Evolutionary conservation across 2,113 vertebrate genomes (phyloP).

Genomic region (Globicephala melas): DNA sequence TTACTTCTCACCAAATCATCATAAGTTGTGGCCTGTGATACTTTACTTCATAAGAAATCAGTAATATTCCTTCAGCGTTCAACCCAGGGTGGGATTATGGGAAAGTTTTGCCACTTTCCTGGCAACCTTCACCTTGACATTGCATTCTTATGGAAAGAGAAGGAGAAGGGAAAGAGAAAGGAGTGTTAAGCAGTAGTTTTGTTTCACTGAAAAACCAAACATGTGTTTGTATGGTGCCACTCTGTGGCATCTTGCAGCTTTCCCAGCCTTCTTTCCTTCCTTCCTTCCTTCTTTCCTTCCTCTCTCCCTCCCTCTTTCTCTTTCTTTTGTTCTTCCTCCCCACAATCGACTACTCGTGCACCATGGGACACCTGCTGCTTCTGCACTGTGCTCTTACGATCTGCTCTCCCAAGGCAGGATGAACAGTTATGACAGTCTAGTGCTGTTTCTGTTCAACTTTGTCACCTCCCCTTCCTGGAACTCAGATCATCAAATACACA

Average conservation of each 20-base stretch:
- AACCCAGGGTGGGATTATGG: neutral
- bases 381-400: too few species aligned
- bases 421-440: neutral
- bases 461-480: neutral
- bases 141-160: neutral
- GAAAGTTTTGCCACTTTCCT: neutral
- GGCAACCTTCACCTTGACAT: neutral
- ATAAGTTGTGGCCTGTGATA: neutral
- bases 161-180: neutral
- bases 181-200: neutral
- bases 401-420: neutral
- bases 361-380: neutral
- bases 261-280: neutral
- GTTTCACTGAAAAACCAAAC: neutral
- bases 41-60: neutral
- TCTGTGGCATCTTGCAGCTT: neutral
- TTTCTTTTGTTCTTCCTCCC: neutral
- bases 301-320: too few species aligned
- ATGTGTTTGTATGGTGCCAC: neutral
- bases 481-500: neutral
- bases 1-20: neutral
- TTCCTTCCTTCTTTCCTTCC: neutral
- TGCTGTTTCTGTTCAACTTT: neutral
- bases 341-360: rapidly evolving
- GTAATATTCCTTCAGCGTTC: neutral